Conservation (phyloP, 2,113 vertebrate genomes). For the Odocoileus hemionus region DNA sequence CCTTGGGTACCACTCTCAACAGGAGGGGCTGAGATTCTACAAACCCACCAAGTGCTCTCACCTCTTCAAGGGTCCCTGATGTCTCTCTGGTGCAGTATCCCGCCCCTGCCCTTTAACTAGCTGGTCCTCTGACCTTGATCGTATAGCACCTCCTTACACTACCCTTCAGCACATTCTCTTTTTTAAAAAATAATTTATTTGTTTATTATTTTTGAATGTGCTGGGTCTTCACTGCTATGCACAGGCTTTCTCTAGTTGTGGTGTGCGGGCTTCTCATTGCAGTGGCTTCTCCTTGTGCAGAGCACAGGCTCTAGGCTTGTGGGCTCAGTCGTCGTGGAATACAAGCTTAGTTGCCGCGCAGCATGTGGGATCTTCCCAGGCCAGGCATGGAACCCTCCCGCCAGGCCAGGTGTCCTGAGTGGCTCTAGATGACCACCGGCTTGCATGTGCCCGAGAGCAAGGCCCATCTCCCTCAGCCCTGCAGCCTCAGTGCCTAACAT, state of each 20-base stretch:
- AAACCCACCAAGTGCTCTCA: background rate
- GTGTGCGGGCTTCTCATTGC: background rate
- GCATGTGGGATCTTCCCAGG: background rate
- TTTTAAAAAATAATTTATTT: background rate
- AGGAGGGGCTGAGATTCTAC: background rate
- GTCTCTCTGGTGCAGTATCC: rapidly evolving
- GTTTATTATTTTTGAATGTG: background rate
- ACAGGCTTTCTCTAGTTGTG: background rate
- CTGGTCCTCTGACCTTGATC: background rate
- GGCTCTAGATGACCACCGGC: background rate
- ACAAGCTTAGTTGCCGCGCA: background rate
- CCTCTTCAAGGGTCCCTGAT: rapidly evolving
- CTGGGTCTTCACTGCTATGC: background rate
- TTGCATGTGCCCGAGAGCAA: background rate
- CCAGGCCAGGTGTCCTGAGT: background rate
- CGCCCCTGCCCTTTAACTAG: background rate
- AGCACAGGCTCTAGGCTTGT: background rate
- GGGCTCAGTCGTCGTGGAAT: rapidly evolving
- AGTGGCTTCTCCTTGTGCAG: background rate
- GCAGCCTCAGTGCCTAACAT: background rate
- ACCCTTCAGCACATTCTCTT: background rate
- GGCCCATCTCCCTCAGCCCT: rapidly evolving
- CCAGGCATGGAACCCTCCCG: background rate
- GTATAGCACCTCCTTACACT: background rate
- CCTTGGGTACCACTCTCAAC: background rate